Evolutionary conservation across 2,888 invertebrate genomes (phyloP), one percentile per base, ranked within the genome.

Genomic region (Platycheirus albimanus): DNA sequence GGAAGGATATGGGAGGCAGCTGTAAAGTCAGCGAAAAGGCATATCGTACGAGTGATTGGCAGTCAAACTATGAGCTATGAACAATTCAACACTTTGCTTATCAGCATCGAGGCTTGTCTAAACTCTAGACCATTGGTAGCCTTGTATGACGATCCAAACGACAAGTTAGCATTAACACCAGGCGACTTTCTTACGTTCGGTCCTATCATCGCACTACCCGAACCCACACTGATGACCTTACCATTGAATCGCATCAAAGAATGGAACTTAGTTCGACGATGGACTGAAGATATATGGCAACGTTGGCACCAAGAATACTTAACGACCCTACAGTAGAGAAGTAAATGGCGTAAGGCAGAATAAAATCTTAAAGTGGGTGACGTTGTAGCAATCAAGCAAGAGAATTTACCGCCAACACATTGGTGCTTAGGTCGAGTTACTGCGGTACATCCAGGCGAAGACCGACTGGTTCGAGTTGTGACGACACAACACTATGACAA

Each of bases 321-420:
- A 15, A 13, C 54, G n/a, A 58, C 33, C 0, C 24, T 61, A 30
- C 61, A 70, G 30, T 30, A 36, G 7, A 3, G 71, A 0, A 36
- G n/a, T n/a, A n/a, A n/a, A n/a, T n/a, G n/a, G n/a, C n/a, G n/a
- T n/a, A n/a, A n/a, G n/a, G n/a, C n/a, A n/a, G n/a, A n/a, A n/a
- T n/a, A n/a, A n/a, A n/a, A n/a, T n/a, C n/a, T n/a, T n/a, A n/a
- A n/a, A n/a, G n/a, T n/a, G n/a, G n/a, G n/a, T n/a, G n/a, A n/a
- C n/a, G n/a, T n/a, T n/a, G n/a, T n/a, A n/a, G 63, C 88, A 15
- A 28, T 88, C 7, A 86, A 81, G 33, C 85, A 87, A n/a, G 85
- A 86, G 19, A 84, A 83, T 67, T 43, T 76, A 4, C 86, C 85
- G 10, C 86, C 86, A 30, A 24, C 72, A 7, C 51, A 85, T n/a